Evolutionary conservation across 1,140 invertebrate species (phyloP), one percentile per base, ranked within the genome.

Genomic region (Drosophila arizonae): DNA sequence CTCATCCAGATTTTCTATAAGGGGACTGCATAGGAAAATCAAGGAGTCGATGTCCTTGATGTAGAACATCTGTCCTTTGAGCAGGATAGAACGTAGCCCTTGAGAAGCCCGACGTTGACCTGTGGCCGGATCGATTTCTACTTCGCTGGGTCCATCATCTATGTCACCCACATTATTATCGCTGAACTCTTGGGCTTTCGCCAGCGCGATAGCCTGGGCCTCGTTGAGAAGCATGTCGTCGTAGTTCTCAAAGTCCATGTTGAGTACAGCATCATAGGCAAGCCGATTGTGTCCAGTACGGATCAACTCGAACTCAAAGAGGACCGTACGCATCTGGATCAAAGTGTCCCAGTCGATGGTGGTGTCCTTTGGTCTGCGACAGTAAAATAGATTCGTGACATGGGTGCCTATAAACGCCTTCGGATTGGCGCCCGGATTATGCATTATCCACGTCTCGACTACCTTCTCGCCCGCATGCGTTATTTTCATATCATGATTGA

Each of bases 31-130:
- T 0, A 98, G 92, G 84, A 97, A 98, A 51, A 97, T 95, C 11
- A 97, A 94, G 0, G 94, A 94, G 57, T 96, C 95, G 36, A 96
- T 94, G 71, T 97, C 96, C 48, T 95, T 94, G 1, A 98, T 92
- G 78, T 95, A 95, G 81, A 95, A 95, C 94, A 98, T 97, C 81
- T 97, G 96, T n/a, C 97, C 97, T 79, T 96, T 96, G 0, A 96
- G 91, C 9, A 96, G 89, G 24, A 97, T 95, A 58, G 95, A 95
- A 9, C 94, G 93, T 0, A 94, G 91, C 8, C 95, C 95, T 72
- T 96, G 95, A 24, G 95, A 96, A 6, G 95, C 95, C 26, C 95
- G 92, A 6, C 95, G 92, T 63, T 93, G 92, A n/a, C 93, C 90
- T 28, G 65, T 81, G 64, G 86, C 46, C 36, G 67, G 54, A 50